Percentiles rank a stretch among this genome's conserved stretches.
These are phyloP conservation scores for Drosophila dives DNA, from an alignment of 2,888 invertebrate genomes.

Conservation along the genomic window DNA sequence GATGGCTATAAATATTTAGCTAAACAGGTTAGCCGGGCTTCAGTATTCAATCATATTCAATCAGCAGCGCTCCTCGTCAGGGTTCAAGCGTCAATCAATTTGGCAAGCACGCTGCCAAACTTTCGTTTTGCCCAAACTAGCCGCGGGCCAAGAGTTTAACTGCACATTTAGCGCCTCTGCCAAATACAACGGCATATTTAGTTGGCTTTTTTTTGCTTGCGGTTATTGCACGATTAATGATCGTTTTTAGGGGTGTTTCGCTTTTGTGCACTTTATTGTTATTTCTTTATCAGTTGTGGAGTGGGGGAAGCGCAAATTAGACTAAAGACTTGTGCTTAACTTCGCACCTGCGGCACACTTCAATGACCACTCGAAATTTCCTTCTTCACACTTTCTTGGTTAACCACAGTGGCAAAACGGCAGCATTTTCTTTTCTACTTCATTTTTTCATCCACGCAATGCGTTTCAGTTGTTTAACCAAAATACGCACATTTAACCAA, in stretches of 20 bases:
- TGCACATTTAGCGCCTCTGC: slow-evolving; percentile 55
- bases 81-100: slow-evolving; percentile 43
- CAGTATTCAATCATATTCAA: not conserved
- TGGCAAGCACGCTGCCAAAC: slow-evolving; percentile 41
- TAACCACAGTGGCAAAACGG: slow-evolving; percentile 62
- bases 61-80: not conserved
- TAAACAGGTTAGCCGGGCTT: slow-evolving; percentile 2
- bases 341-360: slow-evolving; percentile 42
- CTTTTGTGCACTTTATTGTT: slow-evolving; percentile 65
- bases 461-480: slow-evolving; percentile 33
- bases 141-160: slow-evolving; percentile 58
- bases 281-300: slow-evolving; percentile 54
- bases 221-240: slow-evolving; percentile 56
- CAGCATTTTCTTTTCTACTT: slow-evolving; percentile 46
- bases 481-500: slow-evolving; percentile 60
- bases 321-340: slow-evolving; percentile 22
- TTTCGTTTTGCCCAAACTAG: slow-evolving; percentile 64
- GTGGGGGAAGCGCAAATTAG: not conserved
- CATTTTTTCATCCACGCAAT: slow-evolving; percentile 58
- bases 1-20: slow-evolving; percentile 1
- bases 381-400: slow-evolving; percentile 76
- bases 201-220: slow-evolving; percentile 14
- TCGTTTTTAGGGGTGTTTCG: slow-evolving; percentile 41
- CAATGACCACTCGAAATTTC: slow-evolving; percentile 61
- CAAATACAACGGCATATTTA: slow-evolving; percentile 19